Base-by-base conservation (phyloP, 2,888 invertebrate species). In the Ptilodon capucinus region DNA sequence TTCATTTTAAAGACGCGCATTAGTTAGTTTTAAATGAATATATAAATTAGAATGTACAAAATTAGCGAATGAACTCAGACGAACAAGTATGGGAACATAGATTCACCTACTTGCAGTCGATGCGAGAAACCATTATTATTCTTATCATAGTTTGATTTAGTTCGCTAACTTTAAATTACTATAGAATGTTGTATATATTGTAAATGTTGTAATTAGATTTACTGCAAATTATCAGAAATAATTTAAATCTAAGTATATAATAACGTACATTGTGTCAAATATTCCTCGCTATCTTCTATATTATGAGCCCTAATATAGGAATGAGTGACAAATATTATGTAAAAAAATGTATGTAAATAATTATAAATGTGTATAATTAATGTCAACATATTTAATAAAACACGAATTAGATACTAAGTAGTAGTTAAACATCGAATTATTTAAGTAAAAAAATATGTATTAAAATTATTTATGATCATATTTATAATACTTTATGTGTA, bases 251-350 rank as follows among this genome's bases (percentile, higher is more conserved):
- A n/a, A n/a, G n/a, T n/a, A n/a, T n/a, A n/a, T n/a, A n/a, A n/a
- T n/a, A n/a, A n/a, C n/a, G n/a, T n/a, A n/a, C n/a, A 8, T 46
- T 46, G 38, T 47, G 41, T 38, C 7, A 50, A 46, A 59, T 53
- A 55, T 64, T 65, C 67, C 67, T 65, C 45, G 52, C 63, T 44
- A 50, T 58, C 52, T 71, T 74, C 74, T 65, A 68, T 81, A 73
- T 77, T 76, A 59, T 44, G 80, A 80, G 80, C 80, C 80, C 80
- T 60, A 72, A 76, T 79, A 75, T 74, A 63, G 70, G 59, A 63
- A 38, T 56, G 49, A 39, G 54, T 50, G 67, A 68, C 28, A 51
- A 55, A 63, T 64, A 53, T 56, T 46, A 7, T 30, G 48, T 55
- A 42, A 34, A n/a, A n/a, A n/a, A 49, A 47, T 4, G 19, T 39